These are phyloP conservation scores for Monochamus saltuarius DNA, from an alignment of 1,140 invertebrate genomes.

Conservation along the genomic window DNA sequence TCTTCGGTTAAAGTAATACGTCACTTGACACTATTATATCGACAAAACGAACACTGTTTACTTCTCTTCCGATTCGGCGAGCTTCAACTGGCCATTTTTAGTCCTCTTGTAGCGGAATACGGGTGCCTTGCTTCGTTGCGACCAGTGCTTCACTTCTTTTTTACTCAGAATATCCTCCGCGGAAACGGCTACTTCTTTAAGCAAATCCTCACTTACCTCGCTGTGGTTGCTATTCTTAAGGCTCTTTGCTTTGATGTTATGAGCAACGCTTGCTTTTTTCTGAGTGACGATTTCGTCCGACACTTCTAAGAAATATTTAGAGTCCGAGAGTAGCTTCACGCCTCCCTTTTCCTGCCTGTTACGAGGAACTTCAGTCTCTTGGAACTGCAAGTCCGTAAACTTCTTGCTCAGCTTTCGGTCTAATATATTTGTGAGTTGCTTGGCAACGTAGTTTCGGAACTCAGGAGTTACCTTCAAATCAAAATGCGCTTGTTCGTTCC, in stretches of 20 bases:
- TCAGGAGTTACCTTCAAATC: slow-evolving; percentile 40
- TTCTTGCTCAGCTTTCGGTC: slow-evolving; percentile 35
- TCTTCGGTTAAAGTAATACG: slow-evolving; percentile 39
- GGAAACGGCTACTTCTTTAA: slow-evolving; percentile 31
- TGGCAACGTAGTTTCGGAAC: slow-evolving; percentile 41
- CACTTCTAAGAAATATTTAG: slow-evolving; percentile 29
- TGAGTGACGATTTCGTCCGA: slow-evolving; percentile 5
- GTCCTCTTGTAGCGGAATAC: slow-evolving; percentile 34
- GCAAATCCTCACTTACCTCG: slow-evolving; percentile 21
- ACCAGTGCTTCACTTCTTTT: slow-evolving; percentile 39
- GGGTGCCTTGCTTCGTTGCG: slow-evolving; percentile 35
- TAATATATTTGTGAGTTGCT: slow-evolving; percentile 31
- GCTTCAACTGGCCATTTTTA: slow-evolving; percentile 18
- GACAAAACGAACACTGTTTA: slow-evolving; percentile 7
- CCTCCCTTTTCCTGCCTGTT: slow-evolving; percentile 30
- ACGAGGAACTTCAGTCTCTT: slow-evolving; percentile 10
- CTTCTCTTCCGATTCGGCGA: slow-evolving; percentile 23
- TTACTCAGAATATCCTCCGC: slow-evolving; percentile 36
- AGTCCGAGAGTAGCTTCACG: slow-evolving; percentile 37
- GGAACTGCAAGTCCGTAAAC: slow-evolving; percentile 15
- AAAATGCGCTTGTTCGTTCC: slow-evolving; percentile 38
- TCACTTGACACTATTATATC: background rate
- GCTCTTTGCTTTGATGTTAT: background rate
- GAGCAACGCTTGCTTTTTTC: slow-evolving; percentile 5
- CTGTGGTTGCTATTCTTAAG: background rate